phyloP scores from a whole-genome alignment of 1,140 invertebrate genomes.

The Ceratosolen solmsi region DNA sequence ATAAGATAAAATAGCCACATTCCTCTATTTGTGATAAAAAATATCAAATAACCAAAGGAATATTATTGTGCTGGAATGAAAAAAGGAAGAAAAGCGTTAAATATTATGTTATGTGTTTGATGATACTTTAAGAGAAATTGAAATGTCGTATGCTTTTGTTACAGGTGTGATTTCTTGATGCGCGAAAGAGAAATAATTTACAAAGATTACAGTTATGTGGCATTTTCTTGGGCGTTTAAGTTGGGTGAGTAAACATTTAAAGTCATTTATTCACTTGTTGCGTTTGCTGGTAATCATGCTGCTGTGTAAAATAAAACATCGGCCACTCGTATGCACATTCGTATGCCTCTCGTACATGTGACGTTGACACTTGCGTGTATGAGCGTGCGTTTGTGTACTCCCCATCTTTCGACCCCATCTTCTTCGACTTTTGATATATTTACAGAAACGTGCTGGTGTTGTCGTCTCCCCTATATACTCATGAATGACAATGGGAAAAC shows the following conservation, averaged over 20 bases:
- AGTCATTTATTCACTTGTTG: background rate
- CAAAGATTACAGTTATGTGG: no score
- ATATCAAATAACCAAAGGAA: no score
- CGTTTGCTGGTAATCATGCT: background rate
- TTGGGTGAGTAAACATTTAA: background rate
- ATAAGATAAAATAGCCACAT: no score
- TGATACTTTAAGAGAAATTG: no score
- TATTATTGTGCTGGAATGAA: no score
- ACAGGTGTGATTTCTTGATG: no score
- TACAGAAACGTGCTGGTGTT: background rate
- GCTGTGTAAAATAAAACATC: background rate
- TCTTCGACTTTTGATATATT: background rate
- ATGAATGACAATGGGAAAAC: conserved; percentile 49
- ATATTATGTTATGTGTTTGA: no score
- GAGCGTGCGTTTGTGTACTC: background rate
- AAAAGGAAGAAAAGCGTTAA: no score
- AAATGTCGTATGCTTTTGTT: no score
- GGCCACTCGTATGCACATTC: background rate
- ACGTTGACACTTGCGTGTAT: conserved; percentile 7
- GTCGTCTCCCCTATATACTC: conserved; percentile 12
- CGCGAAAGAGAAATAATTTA: no score
- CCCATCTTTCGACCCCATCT: background rate
- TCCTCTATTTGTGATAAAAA: no score
- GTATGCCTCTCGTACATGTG: background rate
- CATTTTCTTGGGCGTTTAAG: background rate